Evolutionary conservation across 2,113 vertebrate genomes (phyloP), one percentile per base, ranked within the genome.

Genomic region (Accipiter virgatus): DNA sequence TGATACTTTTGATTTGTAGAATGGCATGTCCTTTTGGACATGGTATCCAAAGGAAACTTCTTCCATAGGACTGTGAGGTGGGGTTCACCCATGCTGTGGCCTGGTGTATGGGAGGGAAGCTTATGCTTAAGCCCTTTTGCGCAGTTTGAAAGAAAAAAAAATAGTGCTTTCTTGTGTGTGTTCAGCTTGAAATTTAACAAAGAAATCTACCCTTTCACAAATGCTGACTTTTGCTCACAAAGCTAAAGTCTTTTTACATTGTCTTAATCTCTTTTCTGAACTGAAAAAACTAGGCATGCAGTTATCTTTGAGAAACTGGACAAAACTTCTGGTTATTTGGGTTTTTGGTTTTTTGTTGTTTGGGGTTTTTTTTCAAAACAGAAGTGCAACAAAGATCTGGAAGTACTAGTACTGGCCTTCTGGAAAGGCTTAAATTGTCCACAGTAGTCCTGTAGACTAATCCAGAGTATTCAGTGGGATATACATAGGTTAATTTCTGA

Each of bases 121-220:
- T 82, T 38, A 34, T 23, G 8, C 40, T 58, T 67, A 27, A 50
- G 8, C 6, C 4, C 20, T 65, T 79, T 22, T 36, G 7, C 10
- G 8, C 2, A n/a, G 17, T n/a, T 89, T 58, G 61, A 52, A 56
- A 56, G 6, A n/a, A 34, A 38, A 38, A 40, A 21, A 52, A 17
- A 11, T 1, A 25, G 6, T 18, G 2, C 1, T 72, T 68, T 52
- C 8, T 56, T 70, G 2, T 48, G 6, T 3, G 4, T 72, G 12
- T 55, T 71, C 19, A 43, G 18, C 34, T 56, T 67, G 25, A 82
- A 53, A 42, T 62, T 84, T 78, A 11, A 27, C 9, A 36, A 56
- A 68, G 13, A n/a, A 50, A 5, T 52, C 6, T 45, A 0, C 45
- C 10, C 10, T 58, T n/a, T 68, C 17, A 63, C 52, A 81, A 91